A percentile compares a stretch with the other conserved stretches of the same genome.
phyloP scores from a whole-genome alignment of 1,140 invertebrate genomes.

The Meteorus sp. region DNA sequence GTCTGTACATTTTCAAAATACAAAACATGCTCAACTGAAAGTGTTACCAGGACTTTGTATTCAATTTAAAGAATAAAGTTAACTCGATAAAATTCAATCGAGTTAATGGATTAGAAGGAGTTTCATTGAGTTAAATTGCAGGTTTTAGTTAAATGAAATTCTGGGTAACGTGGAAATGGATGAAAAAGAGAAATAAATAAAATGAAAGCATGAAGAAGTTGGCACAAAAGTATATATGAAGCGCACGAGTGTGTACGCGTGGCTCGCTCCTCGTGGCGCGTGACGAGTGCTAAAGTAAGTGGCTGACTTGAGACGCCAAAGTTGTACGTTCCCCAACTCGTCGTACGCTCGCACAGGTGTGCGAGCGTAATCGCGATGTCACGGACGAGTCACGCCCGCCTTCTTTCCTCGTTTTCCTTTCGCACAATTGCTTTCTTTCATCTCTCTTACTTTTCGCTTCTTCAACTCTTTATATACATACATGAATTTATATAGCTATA shows the following conservation, averaged over 20 bases:
- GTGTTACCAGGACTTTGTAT: constrained; percentile 1
- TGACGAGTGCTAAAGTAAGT: constrained; percentile 51
- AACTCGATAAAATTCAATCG: not conserved
- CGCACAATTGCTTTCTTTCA: constrained; percentile 22
- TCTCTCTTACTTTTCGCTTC: constrained; percentile 1
- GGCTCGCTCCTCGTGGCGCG: constrained; percentile 34
- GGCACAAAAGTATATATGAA: not conserved
- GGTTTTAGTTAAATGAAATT: constrained; percentile 23
- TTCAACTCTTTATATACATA: not conserved
- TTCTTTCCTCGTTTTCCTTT: constrained; percentile 27
- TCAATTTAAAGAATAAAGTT: not conserved
- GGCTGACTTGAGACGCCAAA: constrained; percentile 35
- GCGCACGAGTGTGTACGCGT: constrained; percentile 24
- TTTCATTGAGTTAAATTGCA: not conserved
- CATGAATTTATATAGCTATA: not conserved
- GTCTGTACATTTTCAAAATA: too few relatives aligned
- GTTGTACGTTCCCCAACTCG: not conserved
- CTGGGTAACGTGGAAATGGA: not conserved
- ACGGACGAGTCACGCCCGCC: constrained; percentile 46
- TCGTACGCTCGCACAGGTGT: constrained; percentile 44
- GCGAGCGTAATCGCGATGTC: constrained; percentile 57
- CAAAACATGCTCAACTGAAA: too few relatives aligned
- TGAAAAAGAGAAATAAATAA: not conserved
- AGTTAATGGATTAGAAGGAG: constrained; percentile 16
- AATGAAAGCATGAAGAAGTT: constrained; percentile 28